Conservation (phyloP, 2,113 vertebrate genomes). For the Hydrochoerus hydrochaeris region DNA sequence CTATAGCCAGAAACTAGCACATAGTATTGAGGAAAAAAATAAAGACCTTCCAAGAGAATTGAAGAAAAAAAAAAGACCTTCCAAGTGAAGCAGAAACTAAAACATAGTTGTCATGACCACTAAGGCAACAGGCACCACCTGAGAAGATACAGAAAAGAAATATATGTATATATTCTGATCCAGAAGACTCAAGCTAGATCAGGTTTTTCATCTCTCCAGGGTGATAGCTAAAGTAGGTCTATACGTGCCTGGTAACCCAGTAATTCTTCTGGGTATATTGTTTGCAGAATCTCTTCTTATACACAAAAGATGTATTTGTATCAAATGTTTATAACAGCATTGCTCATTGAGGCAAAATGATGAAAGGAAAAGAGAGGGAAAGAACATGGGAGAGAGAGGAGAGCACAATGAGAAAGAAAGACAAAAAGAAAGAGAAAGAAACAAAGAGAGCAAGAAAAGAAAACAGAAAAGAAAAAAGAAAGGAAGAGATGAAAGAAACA, state of each 20-base stretch:
- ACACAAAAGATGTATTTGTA: not conserved
- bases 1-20: not conserved
- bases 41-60: not conserved
- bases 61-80: not conserved
- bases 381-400: not conserved
- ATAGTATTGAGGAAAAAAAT: not conserved
- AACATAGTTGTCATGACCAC: not conserved
- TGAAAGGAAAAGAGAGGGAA: not conserved
- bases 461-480: not conserved
- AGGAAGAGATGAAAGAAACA: not conserved
- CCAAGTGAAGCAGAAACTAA: not conserved
- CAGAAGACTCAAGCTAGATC: not conserved
- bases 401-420: not conserved
- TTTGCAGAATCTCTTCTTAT: not conserved
- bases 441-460: not conserved
- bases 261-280: not conserved
- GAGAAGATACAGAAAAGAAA: not conserved
- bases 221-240: not conserved
- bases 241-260: not conserved
- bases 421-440: not conserved
- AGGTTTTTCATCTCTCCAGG: not conserved
- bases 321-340: not conserved
- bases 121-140: not conserved
- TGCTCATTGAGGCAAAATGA: not conserved
- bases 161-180: too few species aligned